Conservation (phyloP, 2,888 invertebrate species). For the Nemotelus pantherinus region DNA sequence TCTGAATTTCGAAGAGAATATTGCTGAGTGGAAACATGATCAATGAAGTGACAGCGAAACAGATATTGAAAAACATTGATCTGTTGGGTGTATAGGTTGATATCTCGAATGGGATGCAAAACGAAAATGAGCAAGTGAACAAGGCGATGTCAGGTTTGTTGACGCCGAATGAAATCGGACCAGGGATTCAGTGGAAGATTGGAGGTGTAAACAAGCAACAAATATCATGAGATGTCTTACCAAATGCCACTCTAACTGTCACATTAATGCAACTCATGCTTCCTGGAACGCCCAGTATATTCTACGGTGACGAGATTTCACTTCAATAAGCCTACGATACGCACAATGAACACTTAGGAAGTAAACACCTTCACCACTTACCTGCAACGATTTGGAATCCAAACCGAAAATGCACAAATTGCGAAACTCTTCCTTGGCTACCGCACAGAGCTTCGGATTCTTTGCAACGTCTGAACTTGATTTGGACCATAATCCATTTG, state of each 20-base stretch:
- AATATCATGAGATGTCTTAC: conserved; percentile 68
- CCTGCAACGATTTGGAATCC: conserved; percentile 75
- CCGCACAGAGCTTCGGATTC: conserved; percentile 67
- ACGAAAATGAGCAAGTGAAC: conserved; percentile 71
- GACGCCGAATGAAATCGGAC: conserved; percentile 70
- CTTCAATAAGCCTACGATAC: conserved; percentile 70
- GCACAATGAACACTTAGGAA: conserved; percentile 69
- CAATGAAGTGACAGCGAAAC: conserved; percentile 66
- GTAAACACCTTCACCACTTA: conserved; percentile 74
- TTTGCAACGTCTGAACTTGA: conserved; percentile 67
- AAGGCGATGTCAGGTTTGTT: conserved; percentile 69
- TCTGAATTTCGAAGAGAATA: conserved; percentile 68
- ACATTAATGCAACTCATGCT: conserved; percentile 81
- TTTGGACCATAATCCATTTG: conserved; percentile 71
- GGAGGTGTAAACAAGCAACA: conserved; percentile 69
- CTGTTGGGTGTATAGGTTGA: conserved; percentile 76
- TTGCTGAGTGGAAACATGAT: conserved; percentile 76
- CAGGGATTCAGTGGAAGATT: conserved; percentile 85
- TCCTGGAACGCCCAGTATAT: conserved; percentile 86
- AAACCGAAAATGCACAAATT: conserved; percentile 65
- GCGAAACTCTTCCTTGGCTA: conserved; percentile 73
- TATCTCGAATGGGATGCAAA: conserved; percentile 68
- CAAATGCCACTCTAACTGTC: conserved; percentile 75
- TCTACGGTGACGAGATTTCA: conserved; percentile 92
- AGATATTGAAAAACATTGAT: conserved; percentile 74